Base-by-base conservation (phyloP, 2,113 vertebrate genomes). In the Leptodactylus fuscus region DNA sequence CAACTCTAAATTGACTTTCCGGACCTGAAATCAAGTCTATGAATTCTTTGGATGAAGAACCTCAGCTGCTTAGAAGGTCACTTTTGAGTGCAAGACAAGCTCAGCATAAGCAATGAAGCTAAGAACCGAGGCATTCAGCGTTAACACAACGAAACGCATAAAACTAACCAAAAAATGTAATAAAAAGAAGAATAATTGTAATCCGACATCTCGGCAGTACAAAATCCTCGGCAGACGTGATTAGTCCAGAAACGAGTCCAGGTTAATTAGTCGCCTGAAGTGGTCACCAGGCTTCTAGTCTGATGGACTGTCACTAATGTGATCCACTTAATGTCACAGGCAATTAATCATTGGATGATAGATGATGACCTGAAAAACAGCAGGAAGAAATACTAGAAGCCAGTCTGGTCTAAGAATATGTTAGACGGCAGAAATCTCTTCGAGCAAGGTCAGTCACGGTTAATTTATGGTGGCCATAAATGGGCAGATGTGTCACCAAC, bases 301-400 rank as follows among this genome's bases (percentile, higher is more conserved):
- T 71, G 69, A 29, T 51, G 27, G 74, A 20, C 2, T 51, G 74
- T 76, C 44, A 76, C 46, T 49, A 76, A 76, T 76, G 27, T 51
- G 5, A 49, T 18, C 73, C 15, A 76, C 74, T 76, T 76, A 76
- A 76, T 51, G 74, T 76, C 44, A 76, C 46, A 51, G 29, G 24
- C 48, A 48, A 76, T 49, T 76, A 32, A 51, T 76, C 46, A 51
- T 11, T 48, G 44, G 22, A 76, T 51, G 74, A 76, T 76, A 11
- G 46, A 51, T 13, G 27, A 51, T 20, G 74, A 10, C 27, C 16
- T 32, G 24, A 49, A n/a, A 76, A 16, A 71, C 18, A 44, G 20
- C 22, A 16, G 36, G 36, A 3, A 1, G 1, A 44, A 38, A 71
- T 12, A 44, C 69, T 4, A 69, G 27, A 2, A 49, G 24, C 27